Evolutionary conservation across 2,888 invertebrate species (phyloP).

Genomic region (Matsumyia berberina): DNA sequence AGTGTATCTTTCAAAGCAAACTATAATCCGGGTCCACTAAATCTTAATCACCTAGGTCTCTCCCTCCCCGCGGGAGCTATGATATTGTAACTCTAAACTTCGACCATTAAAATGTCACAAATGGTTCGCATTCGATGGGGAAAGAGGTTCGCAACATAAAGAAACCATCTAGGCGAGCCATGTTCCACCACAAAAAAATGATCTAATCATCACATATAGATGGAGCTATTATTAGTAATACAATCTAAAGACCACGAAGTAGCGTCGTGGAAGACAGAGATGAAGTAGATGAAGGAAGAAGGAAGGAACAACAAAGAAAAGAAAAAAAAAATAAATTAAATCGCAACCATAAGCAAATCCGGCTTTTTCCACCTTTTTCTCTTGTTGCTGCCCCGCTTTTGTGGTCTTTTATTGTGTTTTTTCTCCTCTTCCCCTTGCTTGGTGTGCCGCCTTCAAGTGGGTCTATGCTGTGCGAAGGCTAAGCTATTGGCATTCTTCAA

Average conservation of each 20-base stretch:
- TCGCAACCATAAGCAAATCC: conserved; percentile 38
- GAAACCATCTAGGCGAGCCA: conserved; percentile 26
- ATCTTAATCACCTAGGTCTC: too few species aligned
- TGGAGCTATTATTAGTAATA: conserved; percentile 54
- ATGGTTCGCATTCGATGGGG: not conserved
- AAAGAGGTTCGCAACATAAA: conserved; percentile 13
- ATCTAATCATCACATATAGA: conserved; percentile 69
- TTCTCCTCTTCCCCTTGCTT: not conserved
- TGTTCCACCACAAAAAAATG: conserved; percentile 44
- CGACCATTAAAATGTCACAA: conserved; percentile 53
- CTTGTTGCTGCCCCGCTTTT: not conserved
- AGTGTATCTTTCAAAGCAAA: too few species aligned
- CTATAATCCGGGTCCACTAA: too few species aligned
- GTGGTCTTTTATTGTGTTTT: conserved; percentile 25
- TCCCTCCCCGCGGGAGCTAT: too few species aligned
- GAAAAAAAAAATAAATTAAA: not conserved
- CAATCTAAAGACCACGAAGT: conserved; percentile 36
- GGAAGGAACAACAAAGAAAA: too few species aligned
- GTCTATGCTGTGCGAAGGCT: conserved; percentile 57
- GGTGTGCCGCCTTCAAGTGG: conserved; percentile 16
- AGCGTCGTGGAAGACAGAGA: not conserved
- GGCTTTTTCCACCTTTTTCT: conserved; percentile 32
- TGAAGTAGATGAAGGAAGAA: not conserved
- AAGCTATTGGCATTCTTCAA: conserved; percentile 58
- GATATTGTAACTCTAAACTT: conserved; percentile 22